Base-by-base conservation (phyloP, 2,113 vertebrate species). In the Amphiprion percula region DNA sequence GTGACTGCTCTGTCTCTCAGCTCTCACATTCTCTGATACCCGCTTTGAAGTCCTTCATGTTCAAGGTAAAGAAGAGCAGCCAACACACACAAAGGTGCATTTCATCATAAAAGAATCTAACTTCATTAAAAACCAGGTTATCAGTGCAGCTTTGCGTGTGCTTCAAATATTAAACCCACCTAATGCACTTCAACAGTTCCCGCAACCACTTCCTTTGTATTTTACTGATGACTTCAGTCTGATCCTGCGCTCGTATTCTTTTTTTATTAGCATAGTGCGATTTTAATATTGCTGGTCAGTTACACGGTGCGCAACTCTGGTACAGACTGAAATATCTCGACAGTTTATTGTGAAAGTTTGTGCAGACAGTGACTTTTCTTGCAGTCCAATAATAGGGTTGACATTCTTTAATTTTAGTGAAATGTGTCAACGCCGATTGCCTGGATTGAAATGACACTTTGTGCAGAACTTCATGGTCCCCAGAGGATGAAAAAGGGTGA, bases 31-130 rank as follows among this genome's bases (percentile, higher is more conserved):
- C 65, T 83, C 33, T 37, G 71, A 79, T 78, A 71, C 59, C 11
- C 68, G 39, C 66, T 70, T 83, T 77, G 39, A 86, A 83, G 58
- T 53, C 39, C 68, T 60, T 75, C 58, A 56, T 67, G 71, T 68
- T 47, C 62, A 74, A 72, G 49, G 41, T 69, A 24, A 59, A 73
- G 58, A 65, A 44, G 26, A 59, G 68, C n/a, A 41, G 53, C 19
- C 3, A 7, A 39, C 0, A 4, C 59, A 60, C 60, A 68, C 53
- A 58, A 69, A 61, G 26, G 68, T 54, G 24, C 50, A 67, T 62
- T 71, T 61, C 24, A 49, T 14, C 30, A 69, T 80, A 23, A 73
- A 80, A 71, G 5, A 68, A 78, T 75, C 10, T 16, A 41, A 64
- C 64, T 68, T 63, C 52, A 23, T 63, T 26, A 6, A 66, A 65